Base-by-base conservation (phyloP, 1,140 invertebrate species). In the Aricia agestis region DNA sequence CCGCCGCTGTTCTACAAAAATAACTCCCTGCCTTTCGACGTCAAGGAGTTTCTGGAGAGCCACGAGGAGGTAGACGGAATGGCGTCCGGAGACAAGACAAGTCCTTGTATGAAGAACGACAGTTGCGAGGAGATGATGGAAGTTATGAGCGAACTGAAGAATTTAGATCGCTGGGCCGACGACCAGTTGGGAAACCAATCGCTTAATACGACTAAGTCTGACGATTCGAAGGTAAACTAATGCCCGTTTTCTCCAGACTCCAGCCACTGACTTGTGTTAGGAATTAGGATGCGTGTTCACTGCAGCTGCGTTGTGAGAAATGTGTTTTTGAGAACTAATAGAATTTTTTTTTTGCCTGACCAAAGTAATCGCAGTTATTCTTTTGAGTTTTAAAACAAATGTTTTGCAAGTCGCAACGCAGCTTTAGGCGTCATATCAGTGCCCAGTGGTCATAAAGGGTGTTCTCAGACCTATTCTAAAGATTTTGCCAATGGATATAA, bases 101-200 rank as follows among this genome's bases (percentile, higher is more conserved):
- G 70, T 74, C 77, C 78, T 0, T 74, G 71, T 67, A 65, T 71
- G 58, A 81, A 78, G 69, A 77, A 84, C 57, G 81, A 81, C 15
- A 81, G 73, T 18, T 76, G 78, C 66, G 82, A 88, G 25, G 85
- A 83, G 42, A 89, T 87, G 66, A 71, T 89, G 82, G 86, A 91
- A 68, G 86, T 89, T 74, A 91, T 90, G 87, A 86, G 81, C 42
- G 89, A 91, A 66, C 67, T 90, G 76, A 88, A 87, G 32, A 78
- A 82, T 52, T 84, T 90, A 15, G 87, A 91, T 74, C 79, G 80
- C 63, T 91, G 89, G 89, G 87, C 87, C 6, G 89, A 91, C 68
- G 86, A 91, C 57, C 86, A 91, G 69, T 73, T 90, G 74, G 79
- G 84, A 32, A 76, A 69, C 25, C 77, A 74, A 52, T 85, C 86